Evolutionary conservation across 37 sponge, comb jelly and placozoan species (phyloP).

Genomic region (Bolinopsis microptera): DNA sequence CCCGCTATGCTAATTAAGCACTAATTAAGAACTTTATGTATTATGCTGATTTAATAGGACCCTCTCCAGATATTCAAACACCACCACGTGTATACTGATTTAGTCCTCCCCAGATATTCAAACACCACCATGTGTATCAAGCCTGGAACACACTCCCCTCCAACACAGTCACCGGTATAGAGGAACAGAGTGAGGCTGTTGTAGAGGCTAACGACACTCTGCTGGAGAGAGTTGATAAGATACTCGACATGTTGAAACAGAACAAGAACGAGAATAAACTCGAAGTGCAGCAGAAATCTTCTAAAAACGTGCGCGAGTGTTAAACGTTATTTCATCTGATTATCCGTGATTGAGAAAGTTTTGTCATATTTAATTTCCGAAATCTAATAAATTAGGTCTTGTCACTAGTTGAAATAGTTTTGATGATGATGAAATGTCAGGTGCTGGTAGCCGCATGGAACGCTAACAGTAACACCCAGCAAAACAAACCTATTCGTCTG

Average conservation of each 20-base stretch:
- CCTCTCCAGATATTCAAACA: conserved; percentile 60
- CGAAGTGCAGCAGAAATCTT: conserved; percentile 8
- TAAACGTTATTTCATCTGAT: background rate
- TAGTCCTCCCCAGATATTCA: conserved; percentile 60
- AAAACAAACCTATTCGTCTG: conserved; percentile 66
- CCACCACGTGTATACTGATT: too few species aligned
- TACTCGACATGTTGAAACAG: conserved; percentile 67
- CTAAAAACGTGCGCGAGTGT: background rate
- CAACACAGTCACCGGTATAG: conserved; percentile 68
- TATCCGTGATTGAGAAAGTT: too few species aligned
- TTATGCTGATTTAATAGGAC: too few species aligned
- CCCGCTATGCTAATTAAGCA: too few species aligned
- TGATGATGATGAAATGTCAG: background rate
- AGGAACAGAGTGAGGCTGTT: conserved; percentile 80
- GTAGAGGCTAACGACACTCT: conserved; percentile 87
- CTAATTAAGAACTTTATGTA: too few species aligned
- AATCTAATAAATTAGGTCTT: too few species aligned
- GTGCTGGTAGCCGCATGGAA: conserved; percentile 81
- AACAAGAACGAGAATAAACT: conserved; percentile 43
- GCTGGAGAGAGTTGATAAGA: conserved; percentile 81
- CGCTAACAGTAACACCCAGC: conserved; percentile 50
- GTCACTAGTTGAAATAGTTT: too few species aligned
- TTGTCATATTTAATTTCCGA: too few species aligned
- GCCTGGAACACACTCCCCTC: conserved; percentile 44
- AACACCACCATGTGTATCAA: conserved; percentile 66